Base-by-base conservation (phyloP, 2,888 invertebrate species). In the Ophonus ardosiacus region DNA sequence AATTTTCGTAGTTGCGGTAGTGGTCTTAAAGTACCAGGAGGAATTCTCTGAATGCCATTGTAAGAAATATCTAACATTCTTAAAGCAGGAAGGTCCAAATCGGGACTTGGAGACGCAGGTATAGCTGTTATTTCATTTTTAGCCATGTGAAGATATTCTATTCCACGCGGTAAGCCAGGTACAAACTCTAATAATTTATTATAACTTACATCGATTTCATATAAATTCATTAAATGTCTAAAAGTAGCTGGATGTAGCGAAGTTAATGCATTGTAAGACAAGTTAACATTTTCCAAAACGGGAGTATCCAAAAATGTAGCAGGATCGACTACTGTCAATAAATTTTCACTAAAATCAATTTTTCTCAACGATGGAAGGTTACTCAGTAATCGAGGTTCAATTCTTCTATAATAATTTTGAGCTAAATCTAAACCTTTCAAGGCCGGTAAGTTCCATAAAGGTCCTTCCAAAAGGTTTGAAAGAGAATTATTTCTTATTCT, bases 341-440 rank as follows among this genome's bases (percentile, higher is more conserved):
- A 93, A 89, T 97, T 97, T 84, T 94, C 93, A 88, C 96, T 96
- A 18, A 97, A 90, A 91, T 97, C 96, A 13, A 97, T 92, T 86
- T 95, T 94, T 85, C 97, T 92, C 74, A 97, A 90, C 0, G 95
- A 95, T 17, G 96, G 97, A 79, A 97, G 90, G 87, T 96, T 96
- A 8, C 93, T 93, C 56, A 97, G 90, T n/a, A 97, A 91, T 83
- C 94, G 93, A 0, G 95, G 94, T 88, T 96, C 96, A 17, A 97
- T 90, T 18, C 94, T 93, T 86, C 94, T 93, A 87, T 96, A 95
- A 86, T 94, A 94, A 89, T 97, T 97, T 85, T 93, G 93, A 0
- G 97, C 95, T 56, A 97, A 91, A 91, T 97, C 97, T 84, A 98
- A 91, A 0, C 97, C 97, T 92, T 97, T 97, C 3, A 97, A 91